These are phyloP conservation scores for Lycopodina hypogea DNA, from an alignment of 37 sponge, comb jelly and placozoan genomes.

Conservation along the genomic window DNA sequence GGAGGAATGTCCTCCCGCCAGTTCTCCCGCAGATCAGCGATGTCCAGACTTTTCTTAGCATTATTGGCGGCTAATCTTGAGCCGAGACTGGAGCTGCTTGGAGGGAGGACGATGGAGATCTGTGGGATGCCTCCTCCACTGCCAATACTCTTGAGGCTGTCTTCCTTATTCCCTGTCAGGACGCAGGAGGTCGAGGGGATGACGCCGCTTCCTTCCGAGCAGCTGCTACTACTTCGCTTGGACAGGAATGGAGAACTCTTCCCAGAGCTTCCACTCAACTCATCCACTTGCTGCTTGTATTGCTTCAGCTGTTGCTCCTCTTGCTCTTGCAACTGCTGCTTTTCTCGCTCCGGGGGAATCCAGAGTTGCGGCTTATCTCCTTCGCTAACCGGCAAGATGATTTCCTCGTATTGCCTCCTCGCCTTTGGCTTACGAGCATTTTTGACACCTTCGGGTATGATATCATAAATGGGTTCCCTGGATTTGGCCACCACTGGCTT, in stretches of 20 bases:
- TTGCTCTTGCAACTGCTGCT: neutral
- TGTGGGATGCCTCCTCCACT: too few relatives aligned
- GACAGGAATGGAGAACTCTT: too few relatives aligned
- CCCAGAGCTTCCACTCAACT: too few relatives aligned
- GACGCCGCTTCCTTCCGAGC: too few relatives aligned
- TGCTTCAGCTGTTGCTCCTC: neutral
- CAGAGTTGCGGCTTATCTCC: neutral
- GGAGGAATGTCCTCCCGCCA: neutral
- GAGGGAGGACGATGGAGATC: neutral
- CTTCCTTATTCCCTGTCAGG: too few relatives aligned
- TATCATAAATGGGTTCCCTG: conserved; percentile 31
- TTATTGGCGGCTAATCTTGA: neutral
- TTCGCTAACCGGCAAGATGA: neutral
- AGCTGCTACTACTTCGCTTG: too few relatives aligned
- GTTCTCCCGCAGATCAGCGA: conserved; percentile 32
- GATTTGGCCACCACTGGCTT: neutral
- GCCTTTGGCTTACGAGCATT: too few relatives aligned
- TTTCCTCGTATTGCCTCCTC: conserved; percentile 10
- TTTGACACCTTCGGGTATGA: neutral
- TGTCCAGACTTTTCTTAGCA: neutral
- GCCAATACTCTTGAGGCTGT: too few relatives aligned
- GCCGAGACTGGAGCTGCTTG: neutral
- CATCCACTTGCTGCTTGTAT: too few relatives aligned
- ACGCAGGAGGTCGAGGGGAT: too few relatives aligned
- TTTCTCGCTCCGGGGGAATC: neutral